Conservation (phyloP, 2,797 vertebrate species). For the Artibeus lituratus region DNA sequence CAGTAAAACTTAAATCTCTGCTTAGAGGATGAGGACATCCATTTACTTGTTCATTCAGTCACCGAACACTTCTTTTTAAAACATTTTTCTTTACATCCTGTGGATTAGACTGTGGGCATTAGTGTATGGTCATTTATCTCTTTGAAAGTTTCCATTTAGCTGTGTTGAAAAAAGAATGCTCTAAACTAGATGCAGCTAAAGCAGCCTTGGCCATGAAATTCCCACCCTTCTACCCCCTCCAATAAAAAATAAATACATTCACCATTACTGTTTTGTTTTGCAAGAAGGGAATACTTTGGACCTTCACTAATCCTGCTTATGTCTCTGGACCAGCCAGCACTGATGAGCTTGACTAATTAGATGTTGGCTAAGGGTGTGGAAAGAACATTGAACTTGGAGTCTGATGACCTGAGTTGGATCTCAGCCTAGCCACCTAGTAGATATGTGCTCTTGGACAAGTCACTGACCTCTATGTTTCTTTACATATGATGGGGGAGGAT, state of each 20-base stretch:
- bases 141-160: slow-evolving; percentile 39
- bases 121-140: slow-evolving; percentile 16
- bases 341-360: not conserved
- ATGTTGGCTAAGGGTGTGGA: not conserved
- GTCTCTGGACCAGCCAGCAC: not conserved
- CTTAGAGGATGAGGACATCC: not conserved
- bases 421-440: not conserved
- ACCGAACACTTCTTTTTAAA: slow-evolving; percentile 28
- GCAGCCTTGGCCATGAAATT: not conserved
- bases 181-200: not conserved
- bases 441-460: not conserved
- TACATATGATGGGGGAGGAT: not conserved
- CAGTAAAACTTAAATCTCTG: not conserved
- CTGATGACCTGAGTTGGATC: not conserved
- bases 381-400: not conserved
- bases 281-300: not conserved
- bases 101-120: not conserved
- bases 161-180: not conserved
- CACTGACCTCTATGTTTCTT: not conserved
- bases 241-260: not conserved
- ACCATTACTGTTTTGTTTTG: not conserved
- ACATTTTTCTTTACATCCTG: slow-evolving; percentile 19
- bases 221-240: not conserved
- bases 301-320: not conserved
- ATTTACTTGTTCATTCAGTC: slow-evolving; percentile 30